Conservation (phyloP, 2,797 vertebrate genomes). For the Epinephelus coioides region DNA sequence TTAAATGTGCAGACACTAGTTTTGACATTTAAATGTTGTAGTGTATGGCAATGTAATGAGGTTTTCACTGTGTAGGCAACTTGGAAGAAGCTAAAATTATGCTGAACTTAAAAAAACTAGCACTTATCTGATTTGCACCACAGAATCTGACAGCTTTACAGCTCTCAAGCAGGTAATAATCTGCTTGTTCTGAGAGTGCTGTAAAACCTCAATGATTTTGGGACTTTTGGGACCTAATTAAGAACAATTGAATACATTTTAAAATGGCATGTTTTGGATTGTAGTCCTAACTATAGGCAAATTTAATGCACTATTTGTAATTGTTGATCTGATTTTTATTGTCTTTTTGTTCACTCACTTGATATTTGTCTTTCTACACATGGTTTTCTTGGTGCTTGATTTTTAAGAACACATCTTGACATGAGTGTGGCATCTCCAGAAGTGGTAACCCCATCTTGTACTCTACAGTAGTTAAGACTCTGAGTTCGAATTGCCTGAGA, state of each 20-base stretch:
- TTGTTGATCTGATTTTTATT: neutral
- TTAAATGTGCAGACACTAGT: neutral
- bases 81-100: conserved; percentile 9
- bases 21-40: conserved; percentile 12
- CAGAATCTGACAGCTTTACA: neutral
- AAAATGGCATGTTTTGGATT: neutral
- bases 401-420: neutral
- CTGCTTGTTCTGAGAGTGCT: conserved; percentile 12
- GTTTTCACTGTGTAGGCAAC: neutral
- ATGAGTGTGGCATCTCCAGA: neutral
- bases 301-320: neutral
- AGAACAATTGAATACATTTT: neutral
- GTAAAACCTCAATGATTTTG: neutral
- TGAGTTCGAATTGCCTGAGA: neutral
- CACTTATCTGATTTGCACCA: conserved; percentile 19
- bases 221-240: neutral
- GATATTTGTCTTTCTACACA: neutral
- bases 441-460: neutral
- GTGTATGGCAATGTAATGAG: neutral
- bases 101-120: conserved; percentile 31
- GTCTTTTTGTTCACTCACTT: neutral
- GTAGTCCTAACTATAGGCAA: neutral
- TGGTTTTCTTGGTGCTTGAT: neutral
- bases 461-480: neutral
- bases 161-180: neutral